Evolutionary conservation across 2,113 vertebrate genomes (phyloP).

Genomic region (Apistogramma diplotaenia): DNA sequence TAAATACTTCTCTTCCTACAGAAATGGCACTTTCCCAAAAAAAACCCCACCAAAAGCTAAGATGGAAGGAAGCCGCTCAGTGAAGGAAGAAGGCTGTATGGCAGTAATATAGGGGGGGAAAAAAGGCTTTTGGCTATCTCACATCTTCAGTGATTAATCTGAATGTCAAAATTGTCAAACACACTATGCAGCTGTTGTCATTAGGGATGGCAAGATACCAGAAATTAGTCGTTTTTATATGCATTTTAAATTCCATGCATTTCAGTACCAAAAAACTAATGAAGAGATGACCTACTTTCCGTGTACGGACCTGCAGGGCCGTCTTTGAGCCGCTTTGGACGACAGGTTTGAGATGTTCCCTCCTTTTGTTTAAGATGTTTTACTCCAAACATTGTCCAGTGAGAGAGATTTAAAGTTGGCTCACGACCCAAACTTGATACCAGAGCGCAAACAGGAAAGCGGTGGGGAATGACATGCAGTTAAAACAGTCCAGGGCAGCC

Average conservation of each 20-base stretch:
- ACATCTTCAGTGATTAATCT: background rate
- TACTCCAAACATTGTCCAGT: background rate
- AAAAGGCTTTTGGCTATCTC: background rate
- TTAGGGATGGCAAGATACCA: background rate
- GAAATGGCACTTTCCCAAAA: background rate
- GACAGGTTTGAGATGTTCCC: background rate
- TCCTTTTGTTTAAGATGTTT: background rate
- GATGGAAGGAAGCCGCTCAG: background rate
- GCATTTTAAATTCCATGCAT: accelerated
- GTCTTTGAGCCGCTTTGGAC: background rate
- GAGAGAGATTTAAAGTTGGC: background rate
- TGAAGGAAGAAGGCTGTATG: background rate
- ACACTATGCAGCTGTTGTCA: background rate
- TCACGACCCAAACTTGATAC: background rate
- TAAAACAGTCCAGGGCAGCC: background rate
- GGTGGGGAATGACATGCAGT: background rate
- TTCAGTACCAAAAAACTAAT: background rate
- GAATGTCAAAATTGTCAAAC: background rate
- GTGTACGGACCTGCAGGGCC: background rate
- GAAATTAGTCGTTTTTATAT: background rate
- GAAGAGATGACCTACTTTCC: background rate
- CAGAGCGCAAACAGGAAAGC: background rate
- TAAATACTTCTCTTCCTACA: background rate
- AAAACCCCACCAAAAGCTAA: background rate
- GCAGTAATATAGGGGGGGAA: background rate